A percentile compares a stretch with the other conserved stretches of the same genome.
Conservation (phyloP, 2,888 invertebrate genomes). For the Eudasyphora cyanicolor region DNA sequence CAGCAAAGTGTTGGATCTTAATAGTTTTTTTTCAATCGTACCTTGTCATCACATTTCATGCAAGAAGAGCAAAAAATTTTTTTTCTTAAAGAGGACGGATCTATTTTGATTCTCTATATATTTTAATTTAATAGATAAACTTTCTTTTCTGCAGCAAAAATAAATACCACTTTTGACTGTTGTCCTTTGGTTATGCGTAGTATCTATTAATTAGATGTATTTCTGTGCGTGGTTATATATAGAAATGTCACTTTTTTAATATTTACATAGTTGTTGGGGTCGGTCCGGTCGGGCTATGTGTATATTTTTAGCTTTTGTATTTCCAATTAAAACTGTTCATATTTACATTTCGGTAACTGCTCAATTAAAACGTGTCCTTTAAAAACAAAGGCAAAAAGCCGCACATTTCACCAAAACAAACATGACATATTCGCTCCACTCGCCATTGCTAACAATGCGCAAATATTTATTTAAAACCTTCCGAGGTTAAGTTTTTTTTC, state of each 20-base stretch:
- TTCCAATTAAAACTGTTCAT: slow-evolving; percentile 16
- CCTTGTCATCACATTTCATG: not conserved
- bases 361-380: slow-evolving; percentile 21
- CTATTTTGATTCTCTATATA: no score
- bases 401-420: not conserved
- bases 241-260: no score
- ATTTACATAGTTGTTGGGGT: not conserved
- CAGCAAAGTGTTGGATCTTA: not conserved
- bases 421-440: slow-evolving; percentile 14
- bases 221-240: no score
- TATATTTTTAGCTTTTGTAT: not conserved
- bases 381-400: not conserved
- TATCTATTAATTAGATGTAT: no score
- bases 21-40: not conserved
- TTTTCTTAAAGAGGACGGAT: no score
- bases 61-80: no score
- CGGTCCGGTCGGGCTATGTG: not conserved
- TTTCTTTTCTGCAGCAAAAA: no score
- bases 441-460: not conserved
- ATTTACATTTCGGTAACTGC: slow-evolving; percentile 20
- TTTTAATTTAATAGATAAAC: no score
- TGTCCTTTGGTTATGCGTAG: no score
- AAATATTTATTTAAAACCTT: slow-evolving; percentile 18
- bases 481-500: no score
- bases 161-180: no score